Evolutionary conservation across 2,797 vertebrate genomes (phyloP).

Genomic region (Pseudochirops corinnae): DNA sequence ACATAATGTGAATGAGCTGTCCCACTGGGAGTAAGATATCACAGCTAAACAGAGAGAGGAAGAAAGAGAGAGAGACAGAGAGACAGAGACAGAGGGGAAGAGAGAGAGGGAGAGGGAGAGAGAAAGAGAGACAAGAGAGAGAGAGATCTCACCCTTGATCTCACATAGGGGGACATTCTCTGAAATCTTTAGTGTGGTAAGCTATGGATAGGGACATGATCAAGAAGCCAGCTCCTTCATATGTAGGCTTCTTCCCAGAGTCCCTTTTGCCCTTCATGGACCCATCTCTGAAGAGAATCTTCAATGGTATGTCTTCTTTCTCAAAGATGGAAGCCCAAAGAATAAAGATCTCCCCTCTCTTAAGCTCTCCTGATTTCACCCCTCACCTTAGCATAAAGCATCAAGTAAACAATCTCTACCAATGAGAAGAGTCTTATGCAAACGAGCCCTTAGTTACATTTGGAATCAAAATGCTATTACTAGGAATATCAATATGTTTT

Average conservation of each 20-base stretch:
- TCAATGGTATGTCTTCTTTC: background rate
- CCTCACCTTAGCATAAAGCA: background rate
- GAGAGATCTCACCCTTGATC: background rate
- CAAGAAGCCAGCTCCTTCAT: background rate
- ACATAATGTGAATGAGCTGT: background rate
- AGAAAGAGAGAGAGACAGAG: background rate
- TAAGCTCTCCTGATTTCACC: background rate
- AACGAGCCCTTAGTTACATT: background rate
- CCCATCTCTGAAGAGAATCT: background rate
- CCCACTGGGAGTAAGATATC: background rate
- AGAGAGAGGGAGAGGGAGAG: too few relatives aligned
- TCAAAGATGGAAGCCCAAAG: background rate
- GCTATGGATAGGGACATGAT: background rate
- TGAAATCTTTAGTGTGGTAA: background rate
- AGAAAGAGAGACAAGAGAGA: too few relatives aligned
- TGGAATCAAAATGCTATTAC: background rate
- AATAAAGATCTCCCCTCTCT: background rate
- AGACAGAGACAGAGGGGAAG: too few relatives aligned
- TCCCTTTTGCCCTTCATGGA: background rate
- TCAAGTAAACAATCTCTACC: background rate
- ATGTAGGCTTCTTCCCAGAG: background rate
- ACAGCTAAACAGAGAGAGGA: background rate
- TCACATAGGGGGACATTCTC: background rate
- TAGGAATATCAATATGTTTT: slow-evolving; percentile 11
- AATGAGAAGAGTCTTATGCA: background rate